phyloP scores from a whole-genome alignment of 2,888 invertebrate species.

The Ophion ventricosus region DNA sequence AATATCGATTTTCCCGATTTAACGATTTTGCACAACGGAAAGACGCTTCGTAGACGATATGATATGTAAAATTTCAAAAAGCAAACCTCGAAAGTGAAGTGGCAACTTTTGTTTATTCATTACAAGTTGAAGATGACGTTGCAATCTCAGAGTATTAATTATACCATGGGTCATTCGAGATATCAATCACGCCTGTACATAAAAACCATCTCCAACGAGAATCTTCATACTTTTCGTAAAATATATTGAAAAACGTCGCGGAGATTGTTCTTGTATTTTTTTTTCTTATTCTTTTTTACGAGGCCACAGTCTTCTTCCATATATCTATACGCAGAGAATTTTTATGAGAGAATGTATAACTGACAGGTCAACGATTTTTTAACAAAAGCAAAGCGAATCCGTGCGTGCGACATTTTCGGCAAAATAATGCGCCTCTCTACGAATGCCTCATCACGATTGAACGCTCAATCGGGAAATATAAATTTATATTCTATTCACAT shows the following conservation, averaged over 20 bases:
- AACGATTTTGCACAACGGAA: neutral
- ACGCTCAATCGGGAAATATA: neutral
- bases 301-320: neutral
- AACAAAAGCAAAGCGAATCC: no score
- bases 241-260: neutral
- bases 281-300: neutral
- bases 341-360: no score
- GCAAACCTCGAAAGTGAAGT: neutral
- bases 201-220: conserved; percentile 42
- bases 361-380: no score
- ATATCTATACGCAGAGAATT: no score
- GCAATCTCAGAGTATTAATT: conserved; percentile 32
- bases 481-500: neutral
- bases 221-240: conserved; percentile 22
- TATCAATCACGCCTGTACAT: conserved; percentile 61
- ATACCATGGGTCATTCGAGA: conserved; percentile 39
- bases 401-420: no score
- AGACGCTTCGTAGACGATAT: neutral
- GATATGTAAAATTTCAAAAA: neutral
- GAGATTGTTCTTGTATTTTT: conserved; percentile 2
- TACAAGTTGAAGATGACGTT: conserved; percentile 13
- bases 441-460: neutral
- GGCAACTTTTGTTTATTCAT: neutral
- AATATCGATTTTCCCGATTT: conserved; percentile 26
- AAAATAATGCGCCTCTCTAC: neutral